phyloP scores from a whole-genome alignment of 53 echinoderm and acorn worm genomes.

The Antedon mediterranea region DNA sequence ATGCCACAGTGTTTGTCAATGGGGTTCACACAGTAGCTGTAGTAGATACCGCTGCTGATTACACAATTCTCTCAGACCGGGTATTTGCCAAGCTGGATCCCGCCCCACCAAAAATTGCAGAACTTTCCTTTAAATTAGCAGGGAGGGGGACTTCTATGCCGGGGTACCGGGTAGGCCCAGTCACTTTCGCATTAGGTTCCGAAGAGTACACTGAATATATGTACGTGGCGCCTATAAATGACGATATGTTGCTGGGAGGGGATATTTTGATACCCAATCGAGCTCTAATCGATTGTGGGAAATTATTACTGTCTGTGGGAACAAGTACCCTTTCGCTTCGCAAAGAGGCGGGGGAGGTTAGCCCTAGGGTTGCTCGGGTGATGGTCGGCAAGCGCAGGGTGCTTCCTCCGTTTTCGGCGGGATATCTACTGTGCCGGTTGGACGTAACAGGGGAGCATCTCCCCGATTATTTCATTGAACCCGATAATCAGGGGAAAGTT shows the following conservation, averaged over 20 bases:
- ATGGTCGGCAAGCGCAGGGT: not conserved
- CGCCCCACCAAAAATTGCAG: too few species aligned
- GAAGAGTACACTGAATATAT: conserved; percentile 6
- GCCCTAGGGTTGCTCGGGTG: conserved; percentile 5
- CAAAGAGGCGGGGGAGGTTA: not conserved
- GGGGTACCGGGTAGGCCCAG: conserved; percentile 14
- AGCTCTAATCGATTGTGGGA: not conserved
- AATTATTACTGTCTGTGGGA: not conserved
- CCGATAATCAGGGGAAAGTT: too few species aligned
- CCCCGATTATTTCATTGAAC: too few species aligned
- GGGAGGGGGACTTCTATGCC: conserved; percentile 16
- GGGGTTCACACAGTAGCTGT: too few species aligned
- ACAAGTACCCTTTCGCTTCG: not conserved
- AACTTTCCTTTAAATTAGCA: too few species aligned
- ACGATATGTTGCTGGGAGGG: conserved; percentile 26
- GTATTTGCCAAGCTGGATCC: too few species aligned
- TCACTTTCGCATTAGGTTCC: conserved; percentile 14
- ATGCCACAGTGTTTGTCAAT: too few species aligned
- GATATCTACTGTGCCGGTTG: not conserved
- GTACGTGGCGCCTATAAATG: conserved; percentile 29
- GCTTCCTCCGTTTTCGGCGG: not conserved
- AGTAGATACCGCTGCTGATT: too few species aligned
- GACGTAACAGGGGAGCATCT: not conserved
- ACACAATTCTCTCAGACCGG: too few species aligned
- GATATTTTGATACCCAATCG: conserved; percentile 8